Percentiles rank a stretch among this genome's conserved stretches.
phyloP scores from a whole-genome alignment of 30 jellyfish, hydroid and myxozoan species.

The Cassiopea andromeda region DNA sequence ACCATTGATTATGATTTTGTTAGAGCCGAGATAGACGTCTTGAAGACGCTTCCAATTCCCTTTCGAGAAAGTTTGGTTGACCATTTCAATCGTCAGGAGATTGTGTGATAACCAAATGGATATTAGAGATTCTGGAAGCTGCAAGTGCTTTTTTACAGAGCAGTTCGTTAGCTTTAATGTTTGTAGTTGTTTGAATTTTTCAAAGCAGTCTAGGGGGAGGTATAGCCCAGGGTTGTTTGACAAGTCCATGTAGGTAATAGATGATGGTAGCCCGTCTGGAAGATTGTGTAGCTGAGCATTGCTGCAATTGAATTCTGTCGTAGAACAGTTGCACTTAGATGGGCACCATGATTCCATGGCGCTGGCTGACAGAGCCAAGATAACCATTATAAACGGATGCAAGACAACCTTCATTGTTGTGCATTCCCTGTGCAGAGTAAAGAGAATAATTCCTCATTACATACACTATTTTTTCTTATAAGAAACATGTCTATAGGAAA shows the following conservation, averaged over 20 bases:
- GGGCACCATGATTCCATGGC: conserved; percentile 1
- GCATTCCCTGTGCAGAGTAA: conserved; percentile 1
- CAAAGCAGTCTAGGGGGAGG: conserved; percentile 9
- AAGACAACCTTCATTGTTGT: neutral
- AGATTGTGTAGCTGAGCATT: conserved; percentile 7
- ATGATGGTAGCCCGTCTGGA: conserved; percentile 20
- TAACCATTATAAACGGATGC: neutral
- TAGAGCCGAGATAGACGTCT: conserved; percentile 1
- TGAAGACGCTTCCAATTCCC: neutral
- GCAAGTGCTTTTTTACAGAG: neutral
- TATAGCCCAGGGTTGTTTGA: conserved; percentile 22
- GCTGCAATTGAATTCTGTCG: neutral
- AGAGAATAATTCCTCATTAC: neutral
- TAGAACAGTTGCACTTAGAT: neutral
- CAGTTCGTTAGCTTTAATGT: conserved; percentile 19
- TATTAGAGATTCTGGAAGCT: conserved; percentile 17
- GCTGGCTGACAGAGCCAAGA: neutral
- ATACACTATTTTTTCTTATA: too few relatives aligned
- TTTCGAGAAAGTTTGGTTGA: conserved; percentile 1
- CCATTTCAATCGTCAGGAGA: neutral
- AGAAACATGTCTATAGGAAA: too few relatives aligned
- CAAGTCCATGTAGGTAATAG: conserved; percentile 8
- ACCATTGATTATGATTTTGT: neutral
- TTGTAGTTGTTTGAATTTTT: conserved; percentile 21
- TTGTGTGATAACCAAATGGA: conserved; percentile 4